Base-by-base conservation (phyloP, 2,797 vertebrate genomes). In the Spinus pinus region DNA sequence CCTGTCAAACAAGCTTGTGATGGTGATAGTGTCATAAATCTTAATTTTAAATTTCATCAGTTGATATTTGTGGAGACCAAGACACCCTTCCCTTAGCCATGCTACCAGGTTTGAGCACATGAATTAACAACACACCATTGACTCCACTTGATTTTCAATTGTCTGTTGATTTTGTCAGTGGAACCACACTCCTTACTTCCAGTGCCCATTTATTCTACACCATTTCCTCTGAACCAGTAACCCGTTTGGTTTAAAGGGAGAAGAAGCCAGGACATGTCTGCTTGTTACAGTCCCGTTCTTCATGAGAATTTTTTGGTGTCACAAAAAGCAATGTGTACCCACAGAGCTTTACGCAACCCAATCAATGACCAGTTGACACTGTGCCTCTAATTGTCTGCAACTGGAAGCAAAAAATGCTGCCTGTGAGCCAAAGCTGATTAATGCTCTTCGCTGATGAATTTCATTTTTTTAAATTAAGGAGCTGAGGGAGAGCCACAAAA, bases 361-460 rank as follows among this genome's bases (percentile, higher is more conserved):
- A 81, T 71, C 74, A 94, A 88, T 71, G 81, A 58, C 60, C 86
- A 79, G 42, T 87, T 97, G 90, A 94, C 70, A 62, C 71, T 33
- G 47, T 88, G 46, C 74, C 85, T 86, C 57, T 93, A 53, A 94
- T 75, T 92, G 72, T 88, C 75, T 51, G 7, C 70, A 67, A 86
- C 66, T 93, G 83, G 81, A 94, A 93, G 71, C 57, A 93, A 85
- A 94, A 94, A 83, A 85, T 75, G 41, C 11, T 23, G 9, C 77
- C 77, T 86, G 17, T 82, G 31, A 91, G 27, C 58, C 84, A 91
- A 49, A 81, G 57, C 31, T 93, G 73, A 88, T 84, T 84, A 94
- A 81, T 6, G 8, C 17, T 92, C 35, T 75, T 88, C 1, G 14
- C 90, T 93, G 86, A 85, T 84, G 15, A 91, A 75, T 93, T 75